Conservation (phyloP, 1,140 invertebrate species). For the Diorhabda sublineata region DNA sequence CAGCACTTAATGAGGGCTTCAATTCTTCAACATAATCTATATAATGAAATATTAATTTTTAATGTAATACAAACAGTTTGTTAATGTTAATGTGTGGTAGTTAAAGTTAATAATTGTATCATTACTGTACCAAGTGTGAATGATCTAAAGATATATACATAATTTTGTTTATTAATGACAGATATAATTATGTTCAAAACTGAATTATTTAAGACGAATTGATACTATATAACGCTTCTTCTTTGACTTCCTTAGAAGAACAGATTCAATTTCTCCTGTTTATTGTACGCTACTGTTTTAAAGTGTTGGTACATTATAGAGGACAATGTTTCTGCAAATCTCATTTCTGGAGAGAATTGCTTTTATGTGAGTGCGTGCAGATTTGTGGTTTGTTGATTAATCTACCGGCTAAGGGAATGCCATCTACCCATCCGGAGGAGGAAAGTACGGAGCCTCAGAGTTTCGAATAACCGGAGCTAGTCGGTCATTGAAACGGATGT, state of each 20-base stretch:
- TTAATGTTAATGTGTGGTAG: too few relatives aligned
- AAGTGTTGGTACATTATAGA: conserved; percentile 4
- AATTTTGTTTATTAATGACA: too few relatives aligned
- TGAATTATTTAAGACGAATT: too few relatives aligned
- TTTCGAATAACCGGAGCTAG: conserved; percentile 6
- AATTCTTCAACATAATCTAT: too few relatives aligned
- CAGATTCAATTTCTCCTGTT: conserved; percentile 26
- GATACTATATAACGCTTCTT: too few relatives aligned
- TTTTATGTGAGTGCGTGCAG: conserved; percentile 31
- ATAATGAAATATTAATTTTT: too few relatives aligned
- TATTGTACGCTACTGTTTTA: conserved; percentile 9
- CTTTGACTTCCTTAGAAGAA: neutral
- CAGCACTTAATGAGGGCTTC: too few relatives aligned
- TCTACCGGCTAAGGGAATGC: conserved; percentile 17
- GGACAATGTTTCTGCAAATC: conserved; percentile 26
- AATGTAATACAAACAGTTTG: too few relatives aligned
- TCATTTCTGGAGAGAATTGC: conserved; percentile 27
- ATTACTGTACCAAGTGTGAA: too few relatives aligned
- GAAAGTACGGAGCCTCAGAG: conserved; percentile 5
- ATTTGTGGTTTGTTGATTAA: conserved; percentile 34
- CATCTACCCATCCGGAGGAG: conserved; percentile 4
- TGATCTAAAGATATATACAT: too few relatives aligned
- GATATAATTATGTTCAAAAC: too few relatives aligned
- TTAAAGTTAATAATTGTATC: too few relatives aligned
- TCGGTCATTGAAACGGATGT: conserved; percentile 1